Base-by-base conservation (phyloP, 2,113 vertebrate species). In the Antennarius striatus region DNA sequence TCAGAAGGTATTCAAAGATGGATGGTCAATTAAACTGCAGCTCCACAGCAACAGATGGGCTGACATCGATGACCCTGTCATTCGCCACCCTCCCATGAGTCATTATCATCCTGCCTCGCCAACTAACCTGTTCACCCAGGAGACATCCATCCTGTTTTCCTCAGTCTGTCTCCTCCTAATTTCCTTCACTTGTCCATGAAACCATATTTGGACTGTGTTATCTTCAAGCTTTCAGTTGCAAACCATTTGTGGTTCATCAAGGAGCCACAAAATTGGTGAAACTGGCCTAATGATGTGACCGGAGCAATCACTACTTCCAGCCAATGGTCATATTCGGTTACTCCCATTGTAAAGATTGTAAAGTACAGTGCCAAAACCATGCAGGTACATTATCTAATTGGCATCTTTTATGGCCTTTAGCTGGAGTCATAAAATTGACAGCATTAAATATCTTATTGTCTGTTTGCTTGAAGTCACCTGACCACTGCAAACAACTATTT, bases 11-110 rank as follows among this genome's bases (percentile, higher is more conserved):
- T 16, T n/a, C 14, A 48, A 48, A 17, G 9, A 17, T 11, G 17
- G 49, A 51, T 51, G 22, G 60, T 75, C 85, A 22, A 79, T 85
- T 89, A 82, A 73, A 48, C 72, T 46, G 60, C 75, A 67, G 71
- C 39, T 77, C 28, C 17, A 76, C 74, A 87, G 75, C 77, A 78
- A 50, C 88, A 84, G 80, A 88, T 91, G 86, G 79, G 64, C 72
- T 3, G 64, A 16, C 51, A 3, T n/a, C 36, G 10, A 22, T 48
- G 72, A 80, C 75, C 77, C 50, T 2, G 29, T 12, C 56, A n/a
- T 28, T 62, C 47, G 40, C 30, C 65, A 7, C 48, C 68, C 32
- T 10, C 51, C 56, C 42, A 13, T 2, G 11, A 36, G 42, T 68
- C 81, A 61, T 64, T 79, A 77, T 45, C 56, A 6, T 45, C 59